Evolutionary conservation across 2,113 vertebrate species (phyloP).

Genomic region (Alexandromys fortis): DNA sequence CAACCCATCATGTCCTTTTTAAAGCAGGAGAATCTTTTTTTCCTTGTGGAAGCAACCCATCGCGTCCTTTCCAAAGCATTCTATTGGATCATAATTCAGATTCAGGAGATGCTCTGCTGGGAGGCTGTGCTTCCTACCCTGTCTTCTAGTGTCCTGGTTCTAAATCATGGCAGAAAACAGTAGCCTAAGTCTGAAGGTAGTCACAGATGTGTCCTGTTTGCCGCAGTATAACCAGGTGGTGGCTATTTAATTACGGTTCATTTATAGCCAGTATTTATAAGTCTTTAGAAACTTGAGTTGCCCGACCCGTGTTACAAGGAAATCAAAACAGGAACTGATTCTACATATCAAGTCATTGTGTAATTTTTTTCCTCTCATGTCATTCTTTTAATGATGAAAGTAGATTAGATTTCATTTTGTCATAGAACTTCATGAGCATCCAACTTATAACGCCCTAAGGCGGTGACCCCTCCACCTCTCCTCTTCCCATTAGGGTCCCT

Average conservation of each 20-base stretch:
- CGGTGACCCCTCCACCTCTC: not conserved
- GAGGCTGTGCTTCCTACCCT: not conserved
- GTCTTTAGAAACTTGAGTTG: constrained; percentile 8
- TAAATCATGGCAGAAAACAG: not conserved
- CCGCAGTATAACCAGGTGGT: not conserved
- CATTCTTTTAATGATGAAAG: constrained; percentile 11
- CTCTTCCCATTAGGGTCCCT: not conserved
- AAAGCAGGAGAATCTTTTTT: not conserved
- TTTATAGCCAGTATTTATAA: not conserved
- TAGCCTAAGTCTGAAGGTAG: not conserved
- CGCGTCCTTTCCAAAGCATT: not conserved
- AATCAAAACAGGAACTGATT: constrained; percentile 35
- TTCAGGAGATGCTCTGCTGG: not conserved
- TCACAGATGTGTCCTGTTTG: not conserved
- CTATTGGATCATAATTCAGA: not conserved
- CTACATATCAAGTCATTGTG: not conserved
- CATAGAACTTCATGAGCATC: not conserved
- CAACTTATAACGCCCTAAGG: not conserved
- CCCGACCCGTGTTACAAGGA: not conserved
- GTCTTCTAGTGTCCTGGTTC: not conserved
- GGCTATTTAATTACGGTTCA: not conserved
- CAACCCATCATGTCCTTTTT: not conserved
- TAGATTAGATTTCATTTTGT: not conserved
- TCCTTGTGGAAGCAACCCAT: not conserved
- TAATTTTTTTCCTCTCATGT: not conserved